Percentiles rank a stretch among this genome's conserved stretches.
Conservation (phyloP, 2,113 vertebrate species). For the Gambusia affinis region DNA sequence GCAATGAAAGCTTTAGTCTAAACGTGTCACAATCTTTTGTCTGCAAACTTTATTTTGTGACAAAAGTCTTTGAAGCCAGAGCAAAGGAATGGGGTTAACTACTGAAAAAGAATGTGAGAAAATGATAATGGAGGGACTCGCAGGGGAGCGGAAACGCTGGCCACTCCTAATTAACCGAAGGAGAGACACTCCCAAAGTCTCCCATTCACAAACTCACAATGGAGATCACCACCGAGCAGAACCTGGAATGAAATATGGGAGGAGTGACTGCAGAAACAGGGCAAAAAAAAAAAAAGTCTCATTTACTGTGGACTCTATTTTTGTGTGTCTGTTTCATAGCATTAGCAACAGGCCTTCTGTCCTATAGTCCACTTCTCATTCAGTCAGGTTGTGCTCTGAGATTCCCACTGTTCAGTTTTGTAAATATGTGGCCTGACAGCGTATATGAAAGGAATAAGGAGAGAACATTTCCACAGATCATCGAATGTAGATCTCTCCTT, state of each 20-base stretch:
- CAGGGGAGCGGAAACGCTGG: slow-evolving; percentile 84
- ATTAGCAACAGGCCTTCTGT: slow-evolving; percentile 45
- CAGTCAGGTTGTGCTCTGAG: slow-evolving; percentile 61
- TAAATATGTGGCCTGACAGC: slow-evolving; percentile 74
- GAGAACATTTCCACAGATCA: slow-evolving; percentile 69
- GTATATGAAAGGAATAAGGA: slow-evolving; percentile 66
- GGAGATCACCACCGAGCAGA: slow-evolving; percentile 85
- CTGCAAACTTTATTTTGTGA: slow-evolving; percentile 34
- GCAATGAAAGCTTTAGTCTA: no score
- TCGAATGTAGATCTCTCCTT: slow-evolving; percentile 59
- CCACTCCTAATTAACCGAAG: slow-evolving; percentile 87
- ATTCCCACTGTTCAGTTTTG: slow-evolving; percentile 75
- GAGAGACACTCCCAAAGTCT: slow-evolving; percentile 83
- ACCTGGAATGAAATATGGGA: slow-evolving; percentile 79
- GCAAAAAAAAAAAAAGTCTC: slow-evolving; percentile 28
- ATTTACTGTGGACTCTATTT: slow-evolving; percentile 56
- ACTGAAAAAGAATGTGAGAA: slow-evolving; percentile 77
- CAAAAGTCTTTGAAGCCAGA: slow-evolving; percentile 72
- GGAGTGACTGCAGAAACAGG: slow-evolving; percentile 70
- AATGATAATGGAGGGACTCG: slow-evolving; percentile 80
- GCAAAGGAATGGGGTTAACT: slow-evolving; percentile 73
- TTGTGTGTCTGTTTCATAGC: slow-evolving; percentile 71
- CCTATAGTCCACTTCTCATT: slow-evolving; percentile 64
- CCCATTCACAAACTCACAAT: slow-evolving; percentile 87
- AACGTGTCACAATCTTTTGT: no score